A percentile compares a stretch with the other conserved stretches of the same genome.
Conservation (phyloP, 2,888 invertebrate species). For the Antheraea assamensis region DNA sequence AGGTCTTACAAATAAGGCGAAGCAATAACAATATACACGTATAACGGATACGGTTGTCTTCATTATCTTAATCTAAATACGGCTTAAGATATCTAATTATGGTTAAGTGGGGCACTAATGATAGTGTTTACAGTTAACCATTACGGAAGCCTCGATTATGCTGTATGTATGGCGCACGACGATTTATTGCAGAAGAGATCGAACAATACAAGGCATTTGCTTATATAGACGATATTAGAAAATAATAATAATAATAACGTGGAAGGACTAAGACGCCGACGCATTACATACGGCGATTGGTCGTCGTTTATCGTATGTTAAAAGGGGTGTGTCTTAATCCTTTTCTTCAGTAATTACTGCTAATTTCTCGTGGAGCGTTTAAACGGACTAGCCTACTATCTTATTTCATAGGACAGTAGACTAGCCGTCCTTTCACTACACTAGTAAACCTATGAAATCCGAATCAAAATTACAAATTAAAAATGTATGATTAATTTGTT, state of each 20-base stretch:
- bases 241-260: too few relatives aligned
- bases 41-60: background rate
- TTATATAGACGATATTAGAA: too few relatives aligned
- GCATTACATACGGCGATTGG: too few relatives aligned
- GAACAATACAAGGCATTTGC: too few relatives aligned
- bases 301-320: too few relatives aligned
- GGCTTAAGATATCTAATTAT: background rate
- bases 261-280: too few relatives aligned
- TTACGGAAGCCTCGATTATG: background rate
- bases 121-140: slow-evolving; percentile 5
- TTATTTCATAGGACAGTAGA: slow-evolving; percentile 30
- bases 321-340: too few relatives aligned
- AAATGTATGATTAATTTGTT: slow-evolving; percentile 35
- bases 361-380: too few relatives aligned
- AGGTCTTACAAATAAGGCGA: background rate
- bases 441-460: slow-evolving; percentile 37
- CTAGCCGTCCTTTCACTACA: slow-evolving; percentile 34
- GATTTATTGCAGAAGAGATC: too few relatives aligned
- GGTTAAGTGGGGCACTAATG: background rate
- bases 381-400: too few relatives aligned
- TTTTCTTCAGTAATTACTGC: too few relatives aligned
- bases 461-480: slow-evolving; percentile 37
- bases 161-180: background rate
- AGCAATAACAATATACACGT: background rate
- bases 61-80: background rate